Evolutionary conservation across 2,888 invertebrate genomes (phyloP).

Genomic region (Cephonodes hylas): DNA sequence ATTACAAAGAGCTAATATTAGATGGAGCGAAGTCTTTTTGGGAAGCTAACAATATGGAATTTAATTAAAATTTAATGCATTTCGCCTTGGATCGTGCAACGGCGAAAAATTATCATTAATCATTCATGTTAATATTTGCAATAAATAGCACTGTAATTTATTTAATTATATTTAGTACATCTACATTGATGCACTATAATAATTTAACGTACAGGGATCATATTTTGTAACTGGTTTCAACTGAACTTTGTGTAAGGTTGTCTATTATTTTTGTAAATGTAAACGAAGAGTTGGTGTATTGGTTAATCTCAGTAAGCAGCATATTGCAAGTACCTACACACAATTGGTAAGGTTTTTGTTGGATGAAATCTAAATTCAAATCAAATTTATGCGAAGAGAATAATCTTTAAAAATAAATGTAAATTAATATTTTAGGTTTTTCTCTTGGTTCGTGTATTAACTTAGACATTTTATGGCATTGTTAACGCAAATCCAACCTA

Average conservation of each 20-base stretch:
- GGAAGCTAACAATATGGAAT: not conserved
- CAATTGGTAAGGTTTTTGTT: too few species aligned
- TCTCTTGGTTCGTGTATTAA: too few species aligned
- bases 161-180: not conserved
- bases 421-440: too few species aligned
- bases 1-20: not conserved
- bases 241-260: not conserved
- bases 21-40: not conserved
- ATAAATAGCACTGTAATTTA: constrained; percentile 6
- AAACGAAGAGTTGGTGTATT: too few species aligned
- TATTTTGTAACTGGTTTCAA: not conserved
- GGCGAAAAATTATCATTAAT: constrained; percentile 13
- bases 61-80: constrained; percentile 12
- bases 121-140: constrained; percentile 6
- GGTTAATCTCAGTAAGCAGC: too few species aligned
- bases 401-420: too few species aligned
- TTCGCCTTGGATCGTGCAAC: constrained; percentile 9
- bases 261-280: not conserved
- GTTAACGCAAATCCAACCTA: too few species aligned
- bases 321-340: too few species aligned
- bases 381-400: too few species aligned
- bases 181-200: not conserved
- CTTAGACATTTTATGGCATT: too few species aligned
- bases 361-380: too few species aligned
- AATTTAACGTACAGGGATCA: not conserved